These are phyloP conservation scores for Phrynocephalus guinanensis DNA, from an alignment of 2,797 vertebrate genomes.

Conservation along the genomic window DNA sequence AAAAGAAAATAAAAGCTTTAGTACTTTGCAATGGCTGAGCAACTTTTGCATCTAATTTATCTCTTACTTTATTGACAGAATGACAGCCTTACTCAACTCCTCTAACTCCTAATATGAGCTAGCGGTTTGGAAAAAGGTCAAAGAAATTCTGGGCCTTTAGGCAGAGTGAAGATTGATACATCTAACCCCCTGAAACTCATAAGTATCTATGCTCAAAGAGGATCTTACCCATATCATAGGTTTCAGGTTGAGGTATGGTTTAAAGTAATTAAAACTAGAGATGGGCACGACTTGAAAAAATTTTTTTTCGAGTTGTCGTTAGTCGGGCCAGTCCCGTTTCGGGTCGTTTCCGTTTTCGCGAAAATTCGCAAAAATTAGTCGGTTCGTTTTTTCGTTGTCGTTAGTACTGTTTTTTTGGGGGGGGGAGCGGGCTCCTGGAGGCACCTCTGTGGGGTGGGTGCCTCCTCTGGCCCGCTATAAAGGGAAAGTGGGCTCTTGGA, in stretches of 20 bases:
- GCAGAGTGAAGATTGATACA: conserved; percentile 33
- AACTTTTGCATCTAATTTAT: conserved; percentile 64
- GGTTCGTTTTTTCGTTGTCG: no score
- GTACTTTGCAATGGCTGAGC: conserved; percentile 55
- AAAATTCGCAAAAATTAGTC: no score
- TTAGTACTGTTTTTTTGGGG: no score
- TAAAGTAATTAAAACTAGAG: neutral
- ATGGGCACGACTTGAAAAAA: no score
- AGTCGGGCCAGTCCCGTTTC: no score
- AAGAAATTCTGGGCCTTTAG: conserved; percentile 13
- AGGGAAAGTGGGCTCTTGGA: no score
- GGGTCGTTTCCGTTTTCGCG: no score
- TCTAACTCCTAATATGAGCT: conserved; percentile 43
- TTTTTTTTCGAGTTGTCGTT: no score
- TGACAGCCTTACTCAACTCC: conserved; percentile 31
- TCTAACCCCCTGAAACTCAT: neutral
- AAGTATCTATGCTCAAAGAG: conserved; percentile 3
- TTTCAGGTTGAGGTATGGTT: neutral
- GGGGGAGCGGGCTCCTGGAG: no score
- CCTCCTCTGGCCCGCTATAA: no score
- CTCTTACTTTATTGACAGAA: conserved; percentile 42
- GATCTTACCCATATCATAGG: neutral
- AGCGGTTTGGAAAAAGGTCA: conserved; percentile 31
- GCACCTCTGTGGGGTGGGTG: no score
- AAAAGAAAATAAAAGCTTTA: conserved; percentile 68